A percentile compares a stretch with the other conserved stretches of the same genome.
Evolutionary conservation across 92 coral and sea anemone genomes (phyloP).

Genomic region (Phenganax marumi): DNA sequence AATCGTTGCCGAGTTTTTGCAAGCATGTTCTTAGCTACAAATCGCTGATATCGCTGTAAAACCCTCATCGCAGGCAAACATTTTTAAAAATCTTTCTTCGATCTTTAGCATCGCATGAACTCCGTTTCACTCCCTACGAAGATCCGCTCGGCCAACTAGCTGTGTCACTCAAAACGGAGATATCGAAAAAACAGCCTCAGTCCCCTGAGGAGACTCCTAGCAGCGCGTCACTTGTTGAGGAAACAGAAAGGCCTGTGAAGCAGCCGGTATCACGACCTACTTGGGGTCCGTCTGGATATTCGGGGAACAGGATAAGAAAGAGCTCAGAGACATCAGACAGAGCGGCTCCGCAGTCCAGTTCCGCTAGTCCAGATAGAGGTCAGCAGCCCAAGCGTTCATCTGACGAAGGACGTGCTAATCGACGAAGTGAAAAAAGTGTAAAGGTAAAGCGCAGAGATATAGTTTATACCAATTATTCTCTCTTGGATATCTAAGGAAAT

Average conservation of each 20-base stretch:
- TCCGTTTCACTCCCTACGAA: conserved; percentile 8
- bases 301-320: conserved; percentile 27
- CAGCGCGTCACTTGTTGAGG: neutral
- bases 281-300: conserved; percentile 35
- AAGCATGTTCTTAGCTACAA: too few relatives aligned
- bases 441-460: too few relatives aligned
- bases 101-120: neutral
- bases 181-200: neutral
- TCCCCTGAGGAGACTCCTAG: neutral
- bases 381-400: too few relatives aligned
- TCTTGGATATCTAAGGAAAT: too few relatives aligned
- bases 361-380: neutral
- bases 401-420: too few relatives aligned
- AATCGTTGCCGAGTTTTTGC: too few relatives aligned
- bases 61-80: too few relatives aligned
- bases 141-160: neutral
- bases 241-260: neutral
- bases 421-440: too few relatives aligned
- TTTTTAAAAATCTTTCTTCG: neutral
- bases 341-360: neutral
- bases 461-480: too few relatives aligned
- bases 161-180: neutral
- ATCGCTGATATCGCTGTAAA: too few relatives aligned
- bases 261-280: neutral
- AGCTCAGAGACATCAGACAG: neutral